A percentile compares a stretch with the other conserved stretches of the same genome.
These are phyloP conservation scores for Pseudopleuronectes americanus DNA, from an alignment of 2,797 vertebrate genomes.

Conservation along the genomic window DNA sequence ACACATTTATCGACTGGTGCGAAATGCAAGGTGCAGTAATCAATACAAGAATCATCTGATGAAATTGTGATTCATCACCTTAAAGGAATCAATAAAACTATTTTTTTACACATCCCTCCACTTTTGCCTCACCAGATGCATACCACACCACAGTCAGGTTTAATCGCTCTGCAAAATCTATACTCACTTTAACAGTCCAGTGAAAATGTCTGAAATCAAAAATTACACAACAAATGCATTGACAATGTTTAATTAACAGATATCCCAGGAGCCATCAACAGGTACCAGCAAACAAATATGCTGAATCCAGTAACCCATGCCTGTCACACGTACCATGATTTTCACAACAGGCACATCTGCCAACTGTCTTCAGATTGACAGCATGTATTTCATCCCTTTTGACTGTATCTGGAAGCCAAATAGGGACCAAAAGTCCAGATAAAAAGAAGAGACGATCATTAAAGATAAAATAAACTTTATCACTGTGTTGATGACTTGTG, in stretches of 20 bases:
- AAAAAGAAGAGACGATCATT: conserved; percentile 33
- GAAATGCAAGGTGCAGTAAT: conserved; percentile 49
- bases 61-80: conserved; percentile 55
- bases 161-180: neutral
- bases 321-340: conserved; percentile 54
- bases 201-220: conserved; percentile 19
- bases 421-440: conserved; percentile 25
- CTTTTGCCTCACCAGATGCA: conserved; percentile 15
- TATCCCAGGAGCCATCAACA: conserved; percentile 41
- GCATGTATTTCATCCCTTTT: conserved; percentile 31
- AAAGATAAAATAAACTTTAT: conserved; percentile 58
- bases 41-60: conserved; percentile 59
- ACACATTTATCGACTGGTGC: conserved; percentile 52
- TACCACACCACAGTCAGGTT: neutral
- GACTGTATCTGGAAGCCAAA: conserved; percentile 38
- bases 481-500: conserved; percentile 1
- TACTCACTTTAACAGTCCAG: neutral
- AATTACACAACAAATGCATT: neutral
- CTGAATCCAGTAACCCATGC: conserved; percentile 59
- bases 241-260: conserved; percentile 33
- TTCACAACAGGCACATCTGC: conserved; percentile 55
- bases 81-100: conserved; percentile 57
- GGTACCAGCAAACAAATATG: conserved; percentile 35
- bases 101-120: conserved; percentile 12
- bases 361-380: conserved; percentile 54